phyloP scores from a whole-genome alignment of 2,888 invertebrate species.

The Phlogophora meticulosa region DNA sequence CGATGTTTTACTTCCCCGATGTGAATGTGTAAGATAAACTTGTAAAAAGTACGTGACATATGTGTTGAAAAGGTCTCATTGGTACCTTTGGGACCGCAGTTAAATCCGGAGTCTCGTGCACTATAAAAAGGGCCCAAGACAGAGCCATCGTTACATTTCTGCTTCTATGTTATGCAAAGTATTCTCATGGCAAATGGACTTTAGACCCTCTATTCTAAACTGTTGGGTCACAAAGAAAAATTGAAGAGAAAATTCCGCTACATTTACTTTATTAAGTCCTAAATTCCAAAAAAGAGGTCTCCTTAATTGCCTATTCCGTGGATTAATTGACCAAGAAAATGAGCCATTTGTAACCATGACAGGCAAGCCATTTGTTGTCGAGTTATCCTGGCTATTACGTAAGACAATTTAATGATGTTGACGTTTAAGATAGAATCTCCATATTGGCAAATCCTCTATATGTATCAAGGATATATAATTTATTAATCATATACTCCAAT shows the following conservation, averaged over 20 bases:
- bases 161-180: neutral
- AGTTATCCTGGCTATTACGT: neutral
- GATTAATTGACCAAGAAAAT: conserved; percentile 51
- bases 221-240: conserved; percentile 27
- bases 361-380: conserved; percentile 2
- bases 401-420: neutral
- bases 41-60: too few relatives aligned
- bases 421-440: neutral
- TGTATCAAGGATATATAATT: too few relatives aligned
- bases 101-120: too few relatives aligned
- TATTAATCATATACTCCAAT: neutral
- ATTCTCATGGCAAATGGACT: neutral
- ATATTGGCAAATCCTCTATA: neutral
- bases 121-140: too few relatives aligned
- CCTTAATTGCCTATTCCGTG: conserved; percentile 29
- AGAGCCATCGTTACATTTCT: too few relatives aligned
- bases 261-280: conserved; percentile 44
- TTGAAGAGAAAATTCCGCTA: conserved; percentile 22
- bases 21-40: too few relatives aligned
- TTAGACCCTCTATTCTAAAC: conserved; percentile 9
- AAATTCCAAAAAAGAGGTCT: conserved; percentile 22
- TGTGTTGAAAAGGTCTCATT: too few relatives aligned
- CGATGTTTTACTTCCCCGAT: too few relatives aligned
- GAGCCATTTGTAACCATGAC: conserved; percentile 32
- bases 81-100: too few relatives aligned